Evolutionary conservation across 2,888 invertebrate species (phyloP).

Genomic region (Celastrina argiolus): DNA sequence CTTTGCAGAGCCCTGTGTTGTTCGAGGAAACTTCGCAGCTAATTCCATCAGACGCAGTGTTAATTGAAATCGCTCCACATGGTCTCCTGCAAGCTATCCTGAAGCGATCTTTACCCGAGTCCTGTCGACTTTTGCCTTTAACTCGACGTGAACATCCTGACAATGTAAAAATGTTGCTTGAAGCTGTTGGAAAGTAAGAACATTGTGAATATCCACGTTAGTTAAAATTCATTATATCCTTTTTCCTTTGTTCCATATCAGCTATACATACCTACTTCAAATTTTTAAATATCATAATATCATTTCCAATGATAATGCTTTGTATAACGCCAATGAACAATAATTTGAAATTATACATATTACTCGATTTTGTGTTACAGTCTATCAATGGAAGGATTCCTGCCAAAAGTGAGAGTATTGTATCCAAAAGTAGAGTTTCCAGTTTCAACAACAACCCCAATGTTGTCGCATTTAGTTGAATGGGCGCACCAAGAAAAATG

Average conservation of each 20-base stretch:
- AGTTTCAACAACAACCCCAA: constrained; percentile 89
- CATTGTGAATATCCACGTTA: no score
- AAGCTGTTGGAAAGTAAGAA: constrained; percentile 81
- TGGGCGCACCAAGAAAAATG: constrained; percentile 89
- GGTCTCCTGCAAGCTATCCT: constrained; percentile 92
- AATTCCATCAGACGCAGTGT: constrained; percentile 87
- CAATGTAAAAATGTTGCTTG: constrained; percentile 73
- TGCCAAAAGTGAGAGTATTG: constrained; percentile 82
- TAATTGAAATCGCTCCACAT: constrained; percentile 94
- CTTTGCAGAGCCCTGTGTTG: constrained; percentile 79
- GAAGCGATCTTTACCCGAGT: constrained; percentile 82
- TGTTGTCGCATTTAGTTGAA: constrained; percentile 86
- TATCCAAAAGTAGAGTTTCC: constrained; percentile 87
- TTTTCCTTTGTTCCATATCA: no score
- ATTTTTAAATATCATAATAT: no score
- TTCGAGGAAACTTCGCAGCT: constrained; percentile 88
- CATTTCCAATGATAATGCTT: no score
- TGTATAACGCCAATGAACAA: no score
- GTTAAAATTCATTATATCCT: no score
- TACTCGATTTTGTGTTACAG: constrained; percentile 52
- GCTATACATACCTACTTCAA: constrained; percentile 24
- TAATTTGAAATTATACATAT: no score
- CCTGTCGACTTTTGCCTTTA: constrained; percentile 83
- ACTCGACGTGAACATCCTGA: constrained; percentile 84
- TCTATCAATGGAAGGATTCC: constrained; percentile 85